Evolutionary conservation across 2,797 vertebrate genomes (phyloP).

Genomic region (Martes flavigula): DNA sequence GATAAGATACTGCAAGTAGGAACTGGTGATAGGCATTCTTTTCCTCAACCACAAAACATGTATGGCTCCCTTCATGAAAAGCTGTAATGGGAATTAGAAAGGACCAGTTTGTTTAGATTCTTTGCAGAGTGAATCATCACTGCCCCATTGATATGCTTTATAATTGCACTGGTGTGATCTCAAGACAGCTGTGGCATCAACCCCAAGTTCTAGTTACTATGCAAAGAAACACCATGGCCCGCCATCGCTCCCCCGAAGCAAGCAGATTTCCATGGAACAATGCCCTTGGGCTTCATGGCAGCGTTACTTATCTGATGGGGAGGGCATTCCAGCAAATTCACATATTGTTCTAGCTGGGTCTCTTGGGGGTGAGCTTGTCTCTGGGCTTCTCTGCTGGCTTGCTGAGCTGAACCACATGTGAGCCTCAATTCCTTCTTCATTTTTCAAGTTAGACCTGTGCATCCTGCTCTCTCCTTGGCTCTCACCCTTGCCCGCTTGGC

Average conservation of each 20-base stretch:
- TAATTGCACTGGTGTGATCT: neutral
- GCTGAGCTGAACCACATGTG: neutral
- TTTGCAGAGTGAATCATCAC: slow-evolving; percentile 46
- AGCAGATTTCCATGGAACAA: neutral
- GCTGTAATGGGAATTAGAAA: neutral
- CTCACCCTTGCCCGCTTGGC: neutral
- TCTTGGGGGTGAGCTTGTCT: neutral
- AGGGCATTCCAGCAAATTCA: neutral
- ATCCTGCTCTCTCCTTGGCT: neutral
- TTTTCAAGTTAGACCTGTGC: neutral
- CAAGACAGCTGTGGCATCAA: neutral
- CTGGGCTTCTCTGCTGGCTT: neutral
- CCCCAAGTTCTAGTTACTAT: neutral
- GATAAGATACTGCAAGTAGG: neutral
- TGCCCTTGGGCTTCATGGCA: neutral
- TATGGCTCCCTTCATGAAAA: neutral
- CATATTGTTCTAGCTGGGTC: neutral
- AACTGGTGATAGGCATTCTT: neutral
- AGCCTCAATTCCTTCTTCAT: neutral
- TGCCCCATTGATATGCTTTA: neutral
- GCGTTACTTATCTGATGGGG: neutral
- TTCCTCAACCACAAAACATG: neutral
- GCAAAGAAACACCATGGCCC: neutral
- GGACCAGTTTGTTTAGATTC: slow-evolving; percentile 24
- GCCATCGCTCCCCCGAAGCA: neutral